A percentile compares a stretch with the other conserved stretches of the same genome.
These are phyloP conservation scores for Epinotia nisella DNA, from an alignment of 2,888 invertebrate species.

Conservation along the genomic window DNA sequence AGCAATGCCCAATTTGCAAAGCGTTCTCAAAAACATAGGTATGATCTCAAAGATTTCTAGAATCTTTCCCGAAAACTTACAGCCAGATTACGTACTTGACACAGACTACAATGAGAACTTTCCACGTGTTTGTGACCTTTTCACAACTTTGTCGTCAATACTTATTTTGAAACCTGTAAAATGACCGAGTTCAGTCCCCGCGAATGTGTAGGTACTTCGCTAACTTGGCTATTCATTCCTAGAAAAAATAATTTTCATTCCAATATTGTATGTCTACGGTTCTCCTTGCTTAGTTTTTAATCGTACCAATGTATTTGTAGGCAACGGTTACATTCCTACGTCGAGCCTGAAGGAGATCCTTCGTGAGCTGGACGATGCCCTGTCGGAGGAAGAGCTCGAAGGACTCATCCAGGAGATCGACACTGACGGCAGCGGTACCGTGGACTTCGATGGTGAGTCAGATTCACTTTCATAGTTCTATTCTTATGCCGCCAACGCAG, in stretches of 20 bases:
- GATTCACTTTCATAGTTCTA: neutral
- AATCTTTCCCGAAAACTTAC: too few species aligned
- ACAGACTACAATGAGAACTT: too few species aligned
- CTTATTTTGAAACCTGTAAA: too few species aligned
- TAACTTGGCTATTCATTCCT: neutral
- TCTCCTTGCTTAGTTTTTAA: neutral
- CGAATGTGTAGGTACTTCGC: too few species aligned
- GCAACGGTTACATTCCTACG: slow-evolving; percentile 96
- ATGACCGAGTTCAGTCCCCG: too few species aligned
- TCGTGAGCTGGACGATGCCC: slow-evolving; percentile 97
- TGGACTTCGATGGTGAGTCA: slow-evolving; percentile 97
- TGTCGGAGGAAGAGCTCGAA: slow-evolving; percentile 97
- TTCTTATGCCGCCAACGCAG: neutral
- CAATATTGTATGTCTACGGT: neutral
- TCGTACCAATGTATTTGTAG: slow-evolving; percentile 66
- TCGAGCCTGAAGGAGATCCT: slow-evolving; percentile 97
- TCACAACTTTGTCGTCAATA: neutral
- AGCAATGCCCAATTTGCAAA: too few species aligned
- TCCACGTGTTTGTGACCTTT: too few species aligned
- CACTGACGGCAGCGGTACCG: slow-evolving; percentile 98
- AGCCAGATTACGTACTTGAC: too few species aligned
- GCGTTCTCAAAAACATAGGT: too few species aligned
- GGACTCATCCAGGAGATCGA: slow-evolving; percentile 99
- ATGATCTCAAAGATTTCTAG: too few species aligned
- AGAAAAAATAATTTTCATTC: neutral